A percentile compares a stretch with the other conserved stretches of the same genome.
These are phyloP conservation scores for Indicator indicator DNA, from an alignment of 2,113 vertebrate genomes.

Conservation along the genomic window DNA sequence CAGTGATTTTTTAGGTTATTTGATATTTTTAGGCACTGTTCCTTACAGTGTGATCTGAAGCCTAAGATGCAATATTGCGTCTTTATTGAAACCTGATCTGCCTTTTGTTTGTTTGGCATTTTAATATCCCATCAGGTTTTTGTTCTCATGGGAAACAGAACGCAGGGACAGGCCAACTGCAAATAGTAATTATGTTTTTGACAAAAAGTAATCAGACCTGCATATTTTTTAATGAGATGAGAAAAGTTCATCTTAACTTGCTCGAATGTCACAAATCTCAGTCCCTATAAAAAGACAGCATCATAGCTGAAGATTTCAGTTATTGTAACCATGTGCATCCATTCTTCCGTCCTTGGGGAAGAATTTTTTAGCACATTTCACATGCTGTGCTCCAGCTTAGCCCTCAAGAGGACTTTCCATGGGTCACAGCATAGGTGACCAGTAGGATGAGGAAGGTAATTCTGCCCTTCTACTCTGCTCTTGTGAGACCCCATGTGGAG, in stretches of 20 bases:
- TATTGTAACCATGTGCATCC: neutral
- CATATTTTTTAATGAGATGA: neutral
- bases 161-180: neutral
- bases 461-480: too few species aligned
- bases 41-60: neutral
- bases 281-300: neutral
- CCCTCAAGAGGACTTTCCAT: neutral
- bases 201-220: neutral
- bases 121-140: neutral
- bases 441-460: too few species aligned
- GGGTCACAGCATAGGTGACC: neutral
- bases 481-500: too few species aligned
- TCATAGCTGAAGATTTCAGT: neutral
- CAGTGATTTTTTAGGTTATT: conserved; percentile 21
- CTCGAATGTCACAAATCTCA: neutral
- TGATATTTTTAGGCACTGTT: neutral
- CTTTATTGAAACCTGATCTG: neutral
- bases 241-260: neutral
- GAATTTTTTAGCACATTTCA: neutral
- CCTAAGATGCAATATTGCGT: neutral
- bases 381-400: neutral
- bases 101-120: neutral
- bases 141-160: neutral
- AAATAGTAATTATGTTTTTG: conserved; percentile 13
- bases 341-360: neutral